These are phyloP conservation scores for Fistularia tabacaria DNA, from an alignment of 2,797 vertebrate species.

Conservation along the genomic window DNA sequence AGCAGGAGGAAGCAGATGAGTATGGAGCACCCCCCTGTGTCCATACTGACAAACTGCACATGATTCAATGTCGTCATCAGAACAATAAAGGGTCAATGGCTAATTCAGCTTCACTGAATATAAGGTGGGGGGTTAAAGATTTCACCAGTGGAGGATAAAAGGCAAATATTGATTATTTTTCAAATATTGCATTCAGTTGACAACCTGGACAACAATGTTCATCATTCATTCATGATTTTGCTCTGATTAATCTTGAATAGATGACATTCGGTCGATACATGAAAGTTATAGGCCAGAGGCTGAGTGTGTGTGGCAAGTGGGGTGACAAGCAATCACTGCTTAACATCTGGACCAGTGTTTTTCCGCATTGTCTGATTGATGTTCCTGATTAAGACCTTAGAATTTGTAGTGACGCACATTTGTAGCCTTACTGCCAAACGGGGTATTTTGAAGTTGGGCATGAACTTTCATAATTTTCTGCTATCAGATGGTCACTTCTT, in stretches of 20 bases:
- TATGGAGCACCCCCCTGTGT: slow-evolving; percentile 52
- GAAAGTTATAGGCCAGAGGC: slow-evolving; percentile 8
- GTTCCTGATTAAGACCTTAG: too few relatives aligned
- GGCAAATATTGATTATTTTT: slow-evolving; percentile 37
- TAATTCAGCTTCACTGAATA: slow-evolving; percentile 27
- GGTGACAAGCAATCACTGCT: too few relatives aligned
- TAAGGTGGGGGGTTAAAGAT: slow-evolving; percentile 30
- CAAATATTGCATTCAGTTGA: slow-evolving; percentile 17
- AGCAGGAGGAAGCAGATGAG: slow-evolving; percentile 16
- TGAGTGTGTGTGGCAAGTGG: slow-evolving; percentile 11
- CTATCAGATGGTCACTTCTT: too few relatives aligned
- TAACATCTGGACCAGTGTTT: too few relatives aligned
- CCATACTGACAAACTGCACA: slow-evolving; percentile 17
- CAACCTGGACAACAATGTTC: slow-evolving; percentile 24
- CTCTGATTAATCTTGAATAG: slow-evolving; percentile 56
- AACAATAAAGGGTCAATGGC: neutral
- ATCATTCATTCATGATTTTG: slow-evolving; percentile 58
- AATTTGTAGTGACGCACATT: too few relatives aligned
- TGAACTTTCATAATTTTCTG: too few relatives aligned
- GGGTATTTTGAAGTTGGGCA: too few relatives aligned
- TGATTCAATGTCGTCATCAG: too few relatives aligned
- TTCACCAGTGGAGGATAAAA: slow-evolving; percentile 33
- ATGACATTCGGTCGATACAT: slow-evolving; percentile 43
- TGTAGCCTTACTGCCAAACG: too few relatives aligned
- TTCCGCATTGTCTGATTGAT: too few relatives aligned